Conservation (phyloP, 2,888 invertebrate species). For the Chrysina gloriosa region DNA sequence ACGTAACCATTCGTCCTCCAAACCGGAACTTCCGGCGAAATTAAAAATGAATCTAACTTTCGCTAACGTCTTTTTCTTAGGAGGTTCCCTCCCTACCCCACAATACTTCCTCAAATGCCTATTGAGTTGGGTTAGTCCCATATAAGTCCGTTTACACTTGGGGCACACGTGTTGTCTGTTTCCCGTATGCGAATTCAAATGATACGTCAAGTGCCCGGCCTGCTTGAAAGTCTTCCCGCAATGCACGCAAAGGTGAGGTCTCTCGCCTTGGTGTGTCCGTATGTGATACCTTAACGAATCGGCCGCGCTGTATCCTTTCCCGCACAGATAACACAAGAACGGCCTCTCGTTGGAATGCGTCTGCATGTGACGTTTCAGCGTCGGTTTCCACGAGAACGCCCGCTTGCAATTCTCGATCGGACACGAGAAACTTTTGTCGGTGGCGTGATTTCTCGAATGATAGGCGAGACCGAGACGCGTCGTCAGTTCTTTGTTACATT, state of each 20-base stretch:
- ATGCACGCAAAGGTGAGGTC: constrained; percentile 6
- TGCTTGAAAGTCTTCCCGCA: constrained; percentile 23
- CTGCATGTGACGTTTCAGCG: constrained; percentile 16
- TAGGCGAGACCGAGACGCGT: background rate
- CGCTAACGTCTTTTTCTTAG: background rate
- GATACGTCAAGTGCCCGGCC: constrained; percentile 15
- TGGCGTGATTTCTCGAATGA: background rate
- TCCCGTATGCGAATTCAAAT: constrained; percentile 12
- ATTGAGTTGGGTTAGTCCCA: constrained; percentile 14
- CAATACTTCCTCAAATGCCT: constrained; percentile 17
- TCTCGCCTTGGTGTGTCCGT: background rate
- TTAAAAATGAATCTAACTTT: background rate
- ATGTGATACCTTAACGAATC: constrained; percentile 22
- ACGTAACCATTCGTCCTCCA: too few species aligned
- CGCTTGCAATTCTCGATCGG: constrained; percentile 5
- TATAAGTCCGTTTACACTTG: constrained; percentile 13
- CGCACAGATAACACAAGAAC: constrained; percentile 10
- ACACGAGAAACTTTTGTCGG: background rate
- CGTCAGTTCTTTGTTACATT: constrained; percentile 8
- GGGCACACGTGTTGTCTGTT: background rate
- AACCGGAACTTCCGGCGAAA: too few species aligned
- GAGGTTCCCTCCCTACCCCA: constrained; percentile 18
- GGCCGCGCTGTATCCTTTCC: background rate
- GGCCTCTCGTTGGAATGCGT: background rate
- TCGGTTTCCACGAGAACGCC: constrained; percentile 11